Conservation (phyloP, 2,113 vertebrate species). For the Suricata suricatta region DNA sequence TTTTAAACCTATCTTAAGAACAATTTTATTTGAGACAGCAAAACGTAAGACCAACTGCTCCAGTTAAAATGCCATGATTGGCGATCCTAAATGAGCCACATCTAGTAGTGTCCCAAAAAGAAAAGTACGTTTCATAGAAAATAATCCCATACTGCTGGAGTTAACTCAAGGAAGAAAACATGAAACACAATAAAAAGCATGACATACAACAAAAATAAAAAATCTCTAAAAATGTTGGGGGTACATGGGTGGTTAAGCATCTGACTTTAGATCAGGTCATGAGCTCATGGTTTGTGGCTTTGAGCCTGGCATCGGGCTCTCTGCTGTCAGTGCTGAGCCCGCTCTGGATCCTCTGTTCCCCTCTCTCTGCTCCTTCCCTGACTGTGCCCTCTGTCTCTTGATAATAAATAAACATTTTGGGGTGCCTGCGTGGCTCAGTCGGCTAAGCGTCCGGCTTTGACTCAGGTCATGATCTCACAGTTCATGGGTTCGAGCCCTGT, state of each 20-base stretch:
- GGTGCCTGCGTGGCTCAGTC: too few species aligned
- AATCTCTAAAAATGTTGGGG: neutral
- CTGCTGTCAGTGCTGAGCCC: too few species aligned
- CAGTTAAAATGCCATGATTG: neutral
- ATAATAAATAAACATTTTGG: neutral
- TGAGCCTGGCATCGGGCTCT: neutral
- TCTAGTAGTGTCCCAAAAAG: neutral
- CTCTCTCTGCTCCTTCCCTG: neutral
- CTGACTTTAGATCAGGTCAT: neutral
- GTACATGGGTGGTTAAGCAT: neutral
- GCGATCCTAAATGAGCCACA: neutral
- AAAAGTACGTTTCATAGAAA: neutral
- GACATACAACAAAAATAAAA: neutral
- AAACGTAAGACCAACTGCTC: neutral
- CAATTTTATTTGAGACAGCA: slow-evolving; percentile 2
- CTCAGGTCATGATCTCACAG: too few species aligned
- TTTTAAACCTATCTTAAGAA: neutral
- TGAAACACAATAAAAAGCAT: neutral
- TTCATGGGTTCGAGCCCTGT: too few species aligned
- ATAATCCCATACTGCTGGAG: neutral
- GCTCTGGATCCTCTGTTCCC: neutral
- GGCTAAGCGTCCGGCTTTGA: too few species aligned
- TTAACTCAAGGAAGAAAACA: neutral
- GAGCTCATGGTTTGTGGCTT: neutral
- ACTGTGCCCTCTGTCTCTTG: neutral